phyloP scores from a whole-genome alignment of 53 echinoderm and acorn worm genomes.

The Holothuria leucospilota region DNA sequence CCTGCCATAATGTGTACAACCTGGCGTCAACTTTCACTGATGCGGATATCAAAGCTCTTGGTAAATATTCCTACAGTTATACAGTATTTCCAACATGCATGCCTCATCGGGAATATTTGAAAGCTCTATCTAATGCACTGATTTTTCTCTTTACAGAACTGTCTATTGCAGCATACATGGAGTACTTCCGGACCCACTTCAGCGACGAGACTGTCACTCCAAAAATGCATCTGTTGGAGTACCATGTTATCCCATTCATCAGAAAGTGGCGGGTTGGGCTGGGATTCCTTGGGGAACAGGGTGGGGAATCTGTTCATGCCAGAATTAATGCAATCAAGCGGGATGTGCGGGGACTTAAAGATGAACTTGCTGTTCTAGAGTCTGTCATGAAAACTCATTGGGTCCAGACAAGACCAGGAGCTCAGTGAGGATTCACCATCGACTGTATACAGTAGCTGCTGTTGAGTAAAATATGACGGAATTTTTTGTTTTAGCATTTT shows the following conservation, averaged over 20 bases:
- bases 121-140: neutral
- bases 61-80: conserved; percentile 21
- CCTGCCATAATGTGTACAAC: neutral
- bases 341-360: conserved; percentile 38
- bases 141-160: conserved; percentile 12
- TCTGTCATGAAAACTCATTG: conserved; percentile 44
- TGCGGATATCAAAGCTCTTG: conserved; percentile 3
- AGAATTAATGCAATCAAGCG: conserved; percentile 12
- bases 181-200: conserved; percentile 31
- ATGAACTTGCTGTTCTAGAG: conserved; percentile 32
- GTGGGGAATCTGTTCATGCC: conserved; percentile 38
- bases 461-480: neutral
- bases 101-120: neutral
- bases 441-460: too few relatives aligned
- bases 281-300: conserved; percentile 48
- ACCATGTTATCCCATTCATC: conserved; percentile 39
- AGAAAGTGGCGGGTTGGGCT: conserved; percentile 30
- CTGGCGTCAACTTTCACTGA: conserved; percentile 1
- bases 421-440: neutral
- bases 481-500: neutral
- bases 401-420: conserved; percentile 23
- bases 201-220: conserved; percentile 17
- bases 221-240: conserved; percentile 45
- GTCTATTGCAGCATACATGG: conserved; percentile 5
- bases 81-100: neutral